Conservation (phyloP, 2,113 vertebrate genomes). For the Eidolon helvum region DNA sequence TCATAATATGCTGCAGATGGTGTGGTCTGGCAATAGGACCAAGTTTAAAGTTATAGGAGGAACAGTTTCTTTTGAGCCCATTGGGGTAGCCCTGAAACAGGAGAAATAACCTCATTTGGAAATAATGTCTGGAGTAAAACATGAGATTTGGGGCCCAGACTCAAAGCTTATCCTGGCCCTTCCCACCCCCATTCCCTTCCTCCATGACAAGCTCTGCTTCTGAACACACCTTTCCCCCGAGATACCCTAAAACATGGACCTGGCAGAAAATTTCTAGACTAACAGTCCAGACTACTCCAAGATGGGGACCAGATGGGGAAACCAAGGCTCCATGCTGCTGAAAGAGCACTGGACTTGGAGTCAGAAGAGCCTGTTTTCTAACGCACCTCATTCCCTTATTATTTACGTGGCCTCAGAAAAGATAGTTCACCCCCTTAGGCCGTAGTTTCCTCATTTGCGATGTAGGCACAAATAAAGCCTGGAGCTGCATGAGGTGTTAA, state of each 20-base stretch:
- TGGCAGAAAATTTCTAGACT: background rate
- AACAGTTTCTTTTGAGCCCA: background rate
- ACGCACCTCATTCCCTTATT: background rate
- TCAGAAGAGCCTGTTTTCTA: background rate
- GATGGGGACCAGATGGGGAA: background rate
- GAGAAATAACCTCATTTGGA: background rate
- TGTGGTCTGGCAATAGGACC: slow-evolving; percentile 37
- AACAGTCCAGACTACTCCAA: background rate
- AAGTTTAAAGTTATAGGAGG: background rate
- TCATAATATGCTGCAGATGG: slow-evolving; percentile 65
- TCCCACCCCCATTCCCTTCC: background rate
- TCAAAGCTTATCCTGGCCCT: background rate
- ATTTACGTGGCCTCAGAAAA: background rate
- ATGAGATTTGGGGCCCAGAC: background rate
- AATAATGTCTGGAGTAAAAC: background rate
- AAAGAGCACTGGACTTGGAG: background rate
- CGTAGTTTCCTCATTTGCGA: background rate
- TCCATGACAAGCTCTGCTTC: background rate
- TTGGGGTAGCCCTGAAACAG: background rate
- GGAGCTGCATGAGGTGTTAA: background rate
- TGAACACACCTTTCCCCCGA: background rate
- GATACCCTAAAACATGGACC: background rate
- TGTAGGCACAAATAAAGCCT: background rate
- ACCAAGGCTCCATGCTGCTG: background rate
- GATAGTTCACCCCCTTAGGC: background rate